Base-by-base conservation (phyloP, 2,797 vertebrate genomes). In the Monodelphis domestica region DNA sequence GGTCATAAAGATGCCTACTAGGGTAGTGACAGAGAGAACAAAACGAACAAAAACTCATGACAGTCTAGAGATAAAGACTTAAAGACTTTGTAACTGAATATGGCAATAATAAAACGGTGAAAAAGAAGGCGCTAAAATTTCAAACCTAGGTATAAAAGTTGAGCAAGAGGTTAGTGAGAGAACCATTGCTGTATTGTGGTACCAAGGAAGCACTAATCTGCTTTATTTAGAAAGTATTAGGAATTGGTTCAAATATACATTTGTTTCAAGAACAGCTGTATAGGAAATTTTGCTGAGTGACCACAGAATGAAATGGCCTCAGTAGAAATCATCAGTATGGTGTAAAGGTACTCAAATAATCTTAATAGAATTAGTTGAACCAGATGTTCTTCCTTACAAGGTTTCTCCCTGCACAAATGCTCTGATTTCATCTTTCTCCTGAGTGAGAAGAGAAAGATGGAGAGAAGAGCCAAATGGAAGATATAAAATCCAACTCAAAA, bases 161-260 rank as follows among this genome's bases (percentile, higher is more conserved):
- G 33, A 95, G 28, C 11, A 90, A 88, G 5, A 53, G 63, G 15
- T 38, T 21, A 70, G n/a, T 38, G n/a, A 38, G 17, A 38, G 6
- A 70, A 70, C 5, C 15, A 70, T 2, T 17, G 15, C n/a, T 38
- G 5, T n/a, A 70, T 24, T 70, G 63, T 38, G 15, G 33, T 38
- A 21, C 3, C n/a, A 70, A 52, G 56, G n/a, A 91, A 57, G 78
- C 17, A 88, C 53, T 88, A 59, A 15, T n/a, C 38, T 59, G 12
- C 90, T 88, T 92, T 78, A 53, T 38, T 93, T 53, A 93, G 15
- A 90, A 94, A 90, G 54, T 9, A 28, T 87, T 92, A 84, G 26
- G 14, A 90, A 55, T 12, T 45, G 53, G 24, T 24, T 45, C 7
- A 92, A 28, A 91, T 55, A 57, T 3, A 70, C 50, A 52, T 24